Evolutionary conservation across 2,888 invertebrate genomes (phyloP).

Genomic region (Therioaphis trifolii): DNA sequence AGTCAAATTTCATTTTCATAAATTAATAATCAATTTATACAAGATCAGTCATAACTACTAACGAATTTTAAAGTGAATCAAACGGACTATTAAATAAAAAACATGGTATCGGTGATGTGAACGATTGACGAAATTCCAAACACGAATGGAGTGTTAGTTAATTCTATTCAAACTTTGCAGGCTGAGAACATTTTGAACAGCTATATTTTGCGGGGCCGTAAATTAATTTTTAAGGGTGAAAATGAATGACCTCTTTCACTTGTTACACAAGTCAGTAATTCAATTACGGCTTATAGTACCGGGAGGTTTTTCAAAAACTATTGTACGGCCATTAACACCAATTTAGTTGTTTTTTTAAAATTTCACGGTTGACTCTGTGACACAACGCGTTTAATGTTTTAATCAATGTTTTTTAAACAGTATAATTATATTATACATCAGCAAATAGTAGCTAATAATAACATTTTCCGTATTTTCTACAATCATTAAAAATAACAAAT

Average conservation of each 20-base stretch:
- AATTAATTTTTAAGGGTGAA: neutral
- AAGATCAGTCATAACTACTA: too few relatives aligned
- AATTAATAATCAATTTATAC: too few relatives aligned
- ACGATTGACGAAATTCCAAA: neutral
- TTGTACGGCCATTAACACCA: neutral
- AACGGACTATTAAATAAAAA: too few relatives aligned
- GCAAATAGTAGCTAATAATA: too few relatives aligned
- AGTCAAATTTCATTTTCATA: too few relatives aligned
- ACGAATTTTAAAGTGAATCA: too few relatives aligned
- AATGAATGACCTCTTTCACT: neutral
- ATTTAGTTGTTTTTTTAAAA: conserved; percentile 19
- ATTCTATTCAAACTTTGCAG: neutral
- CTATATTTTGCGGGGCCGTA: neutral
- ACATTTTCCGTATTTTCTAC: too few relatives aligned
- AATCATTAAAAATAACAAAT: too few relatives aligned
- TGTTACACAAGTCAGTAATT: neutral
- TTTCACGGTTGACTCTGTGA: conserved; percentile 5
- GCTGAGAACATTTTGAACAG: neutral
- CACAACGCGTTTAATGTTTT: neutral
- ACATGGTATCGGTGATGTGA: too few relatives aligned
- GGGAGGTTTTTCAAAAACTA: neutral
- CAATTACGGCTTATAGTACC: neutral
- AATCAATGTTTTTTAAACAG: too few relatives aligned
- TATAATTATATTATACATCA: too few relatives aligned
- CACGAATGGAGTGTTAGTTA: neutral